A percentile compares a stretch with the other conserved stretches of the same genome.
Evolutionary conservation across 1,140 invertebrate genomes (phyloP).

Genomic region (Papilio polytes): DNA sequence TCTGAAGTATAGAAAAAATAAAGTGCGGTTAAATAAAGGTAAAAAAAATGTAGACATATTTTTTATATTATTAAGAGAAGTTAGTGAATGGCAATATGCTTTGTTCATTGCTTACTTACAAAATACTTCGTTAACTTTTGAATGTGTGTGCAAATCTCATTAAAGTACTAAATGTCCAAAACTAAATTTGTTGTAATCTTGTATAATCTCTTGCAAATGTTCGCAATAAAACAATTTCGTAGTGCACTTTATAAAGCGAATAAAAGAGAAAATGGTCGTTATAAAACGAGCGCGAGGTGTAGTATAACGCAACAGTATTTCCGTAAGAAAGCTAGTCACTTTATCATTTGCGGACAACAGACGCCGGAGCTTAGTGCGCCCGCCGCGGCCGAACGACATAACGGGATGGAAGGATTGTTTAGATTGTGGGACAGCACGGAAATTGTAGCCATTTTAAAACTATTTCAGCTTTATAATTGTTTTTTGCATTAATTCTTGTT

Average conservation of each 20-base stretch:
- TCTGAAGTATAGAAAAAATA: no score
- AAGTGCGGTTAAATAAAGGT: no score
- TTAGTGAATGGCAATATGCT: not conserved
- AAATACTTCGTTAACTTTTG: not conserved
- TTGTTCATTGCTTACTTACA: not conserved
- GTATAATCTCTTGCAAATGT: conserved; percentile 23
- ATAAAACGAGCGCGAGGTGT: conserved; percentile 44
- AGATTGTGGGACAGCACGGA: conserved; percentile 35
- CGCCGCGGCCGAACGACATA: conserved; percentile 48
- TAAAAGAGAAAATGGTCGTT: conserved; percentile 36
- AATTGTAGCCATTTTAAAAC: conserved; percentile 44
- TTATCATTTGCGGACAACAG: conserved; percentile 77
- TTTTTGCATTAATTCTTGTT: not conserved
- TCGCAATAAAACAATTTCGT: conserved; percentile 20
- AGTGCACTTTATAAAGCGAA: conserved; percentile 34
- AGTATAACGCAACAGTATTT: conserved; percentile 46
- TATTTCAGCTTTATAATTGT: conserved; percentile 17
- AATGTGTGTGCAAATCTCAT: not conserved
- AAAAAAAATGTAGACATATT: no score
- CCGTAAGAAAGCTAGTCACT: conserved; percentile 62
- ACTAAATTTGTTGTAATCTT: not conserved
- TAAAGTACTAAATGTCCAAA: not conserved
- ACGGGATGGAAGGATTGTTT: conserved; percentile 40
- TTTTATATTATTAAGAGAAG: no score
- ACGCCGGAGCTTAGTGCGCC: conserved; percentile 67